Conservation (phyloP, 2,797 vertebrate genomes). For the Pelobates cultripes region DNA sequence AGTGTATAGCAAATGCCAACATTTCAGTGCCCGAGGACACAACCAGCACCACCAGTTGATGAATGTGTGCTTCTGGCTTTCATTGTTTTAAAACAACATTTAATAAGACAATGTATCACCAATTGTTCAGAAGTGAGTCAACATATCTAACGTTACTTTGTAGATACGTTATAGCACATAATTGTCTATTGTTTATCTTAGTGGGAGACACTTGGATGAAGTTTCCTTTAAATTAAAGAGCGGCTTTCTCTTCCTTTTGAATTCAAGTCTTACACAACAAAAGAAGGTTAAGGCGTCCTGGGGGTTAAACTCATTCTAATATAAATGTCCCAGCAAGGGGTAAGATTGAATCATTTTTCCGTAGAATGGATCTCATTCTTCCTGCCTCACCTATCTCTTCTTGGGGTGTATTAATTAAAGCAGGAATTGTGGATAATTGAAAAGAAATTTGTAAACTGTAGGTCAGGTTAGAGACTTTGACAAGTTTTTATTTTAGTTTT, state of each 20-base stretch:
- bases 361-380: neutral
- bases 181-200: constrained; percentile 16
- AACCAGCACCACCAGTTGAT: too few species aligned
- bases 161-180: neutral
- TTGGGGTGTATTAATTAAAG: too few species aligned
- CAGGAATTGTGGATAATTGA: too few species aligned
- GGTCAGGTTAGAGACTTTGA: too few species aligned
- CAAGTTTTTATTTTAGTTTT: too few species aligned
- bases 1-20: too few species aligned
- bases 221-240: neutral
- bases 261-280: neutral
- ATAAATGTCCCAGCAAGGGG: neutral
- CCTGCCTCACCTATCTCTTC: neutral
- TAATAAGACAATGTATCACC: neutral
- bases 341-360: neutral
- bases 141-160: neutral
- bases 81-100: neutral
- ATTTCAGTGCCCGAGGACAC: too few species aligned
- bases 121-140: neutral
- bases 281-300: neutral
- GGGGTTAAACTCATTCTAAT: neutral
- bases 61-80: neutral
- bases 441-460: too few species aligned
- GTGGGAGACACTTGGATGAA: constrained; percentile 11
- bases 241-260: neutral